Percentiles rank a stretch among this genome's conserved stretches.
These are phyloP conservation scores for Oasisia sp. DNA, from an alignment of 2,888 invertebrate genomes.

Conservation along the genomic window DNA sequence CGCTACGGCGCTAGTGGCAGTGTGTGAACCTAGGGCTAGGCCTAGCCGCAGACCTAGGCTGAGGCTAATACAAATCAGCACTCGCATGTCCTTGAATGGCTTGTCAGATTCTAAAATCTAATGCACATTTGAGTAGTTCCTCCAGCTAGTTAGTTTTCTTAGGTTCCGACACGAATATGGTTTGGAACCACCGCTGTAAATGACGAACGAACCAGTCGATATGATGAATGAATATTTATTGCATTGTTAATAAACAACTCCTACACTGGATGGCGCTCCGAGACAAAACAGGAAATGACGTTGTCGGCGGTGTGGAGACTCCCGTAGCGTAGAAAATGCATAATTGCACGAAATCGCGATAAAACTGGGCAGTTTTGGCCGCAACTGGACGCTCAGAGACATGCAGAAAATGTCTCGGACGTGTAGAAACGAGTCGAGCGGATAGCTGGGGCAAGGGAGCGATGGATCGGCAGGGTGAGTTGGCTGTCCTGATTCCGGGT, in stretches of 20 bases:
- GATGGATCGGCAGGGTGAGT: slow-evolving; percentile 12
- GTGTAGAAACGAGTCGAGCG: background rate
- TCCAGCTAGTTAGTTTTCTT: too few relatives aligned
- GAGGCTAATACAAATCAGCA: too few relatives aligned
- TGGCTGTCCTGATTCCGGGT: background rate
- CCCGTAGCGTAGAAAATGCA: slow-evolving; percentile 17
- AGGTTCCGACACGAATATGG: too few relatives aligned
- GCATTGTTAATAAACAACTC: slow-evolving; percentile 17
- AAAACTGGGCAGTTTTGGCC: slow-evolving; percentile 17
- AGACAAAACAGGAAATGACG: slow-evolving; percentile 17
- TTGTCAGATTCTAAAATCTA: too few relatives aligned
- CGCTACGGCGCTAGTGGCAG: too few relatives aligned
- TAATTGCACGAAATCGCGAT: slow-evolving; percentile 13
- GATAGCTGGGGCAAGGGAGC: background rate
- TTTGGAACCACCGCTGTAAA: background rate
- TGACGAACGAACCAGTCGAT: background rate
- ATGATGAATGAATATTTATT: slow-evolving; percentile 1
- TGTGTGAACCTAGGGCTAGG: too few relatives aligned
- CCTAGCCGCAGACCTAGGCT: too few relatives aligned
- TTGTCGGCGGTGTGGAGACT: slow-evolving; percentile 17
- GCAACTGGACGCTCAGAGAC: background rate
- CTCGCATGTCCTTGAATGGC: too few relatives aligned
- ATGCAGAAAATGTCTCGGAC: slow-evolving; percentile 12
- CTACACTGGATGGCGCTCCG: slow-evolving; percentile 17
- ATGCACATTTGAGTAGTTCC: too few relatives aligned